Evolutionary conservation across 2,888 invertebrate species (phyloP), one percentile per base, ranked within the genome.

Genomic region (Stenichneumon culpator): DNA sequence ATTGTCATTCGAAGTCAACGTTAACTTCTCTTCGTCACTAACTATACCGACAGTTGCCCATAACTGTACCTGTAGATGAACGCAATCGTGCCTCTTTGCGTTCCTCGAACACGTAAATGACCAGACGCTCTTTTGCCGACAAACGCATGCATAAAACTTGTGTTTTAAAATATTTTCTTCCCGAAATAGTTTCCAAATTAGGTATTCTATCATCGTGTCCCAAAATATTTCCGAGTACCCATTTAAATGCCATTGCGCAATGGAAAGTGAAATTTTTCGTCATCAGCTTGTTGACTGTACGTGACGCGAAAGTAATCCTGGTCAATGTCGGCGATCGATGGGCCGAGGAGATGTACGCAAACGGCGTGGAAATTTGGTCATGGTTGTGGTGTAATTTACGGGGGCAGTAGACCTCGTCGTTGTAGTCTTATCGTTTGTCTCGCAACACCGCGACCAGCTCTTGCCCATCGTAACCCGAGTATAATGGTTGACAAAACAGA

Each of bases 401-500:
- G 80, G 57, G 80, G 80, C 83, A 60, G n/a, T 44, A 39, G 47
- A 68, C 78, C 63, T 68, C 79, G 79, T 79, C 60, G 73, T 67
- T 50, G 67, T 28, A 63, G 79, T 79, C 50, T 74, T 50, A 70
- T 80, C 79, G 70, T 80, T 80, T 63, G 63, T 60, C 63, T 74
- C 36, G 69, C 83, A 70, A 83, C 74, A 52, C 6, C 28, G 52
- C 65, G 83, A 83, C 79, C 14, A 0, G 52, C 69, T 28, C 65
- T 36, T 68, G 72, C 44, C 60, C 72, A 36, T 50, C 72, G 70
- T 77, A 77, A 84, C 72, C 52, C 83, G 72, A 75, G 70, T 67
- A 83, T 52, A 80, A 77, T 83, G 67, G 60, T 22, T n/a, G 44
- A 73, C 77, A 60, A 68, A 77, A 83, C 54, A 73, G 67, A 73